Evolutionary conservation across 2,797 vertebrate genomes (phyloP).

Genomic region (Allobates femoralis): DNA sequence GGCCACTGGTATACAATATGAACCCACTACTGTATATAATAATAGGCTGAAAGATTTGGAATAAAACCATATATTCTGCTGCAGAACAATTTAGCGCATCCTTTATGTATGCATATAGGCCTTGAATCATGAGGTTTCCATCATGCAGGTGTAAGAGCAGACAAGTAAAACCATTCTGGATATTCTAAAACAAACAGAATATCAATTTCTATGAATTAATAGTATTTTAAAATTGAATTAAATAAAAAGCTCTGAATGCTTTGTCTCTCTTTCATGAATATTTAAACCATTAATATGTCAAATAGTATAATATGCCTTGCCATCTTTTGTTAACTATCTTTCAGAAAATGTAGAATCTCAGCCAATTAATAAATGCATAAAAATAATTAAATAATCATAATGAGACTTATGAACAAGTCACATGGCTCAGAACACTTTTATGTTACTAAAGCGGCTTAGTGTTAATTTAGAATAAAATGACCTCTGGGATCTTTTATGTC

Average conservation of each 20-base stretch:
- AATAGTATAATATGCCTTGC: constrained; percentile 23
- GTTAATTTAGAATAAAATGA: constrained; percentile 23
- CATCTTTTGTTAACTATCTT: constrained; percentile 36
- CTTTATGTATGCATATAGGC: neutral
- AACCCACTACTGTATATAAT: neutral
- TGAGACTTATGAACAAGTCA: constrained; percentile 42
- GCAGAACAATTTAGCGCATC: neutral
- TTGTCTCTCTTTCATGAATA: constrained; percentile 2
- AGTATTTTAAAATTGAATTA: neutral
- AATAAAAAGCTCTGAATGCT: neutral
- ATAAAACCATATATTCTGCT: neutral
- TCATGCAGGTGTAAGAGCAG: neutral
- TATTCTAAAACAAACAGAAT: neutral
- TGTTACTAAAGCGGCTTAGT: constrained; percentile 29
- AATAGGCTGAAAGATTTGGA: neutral
- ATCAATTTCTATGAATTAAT: neutral
- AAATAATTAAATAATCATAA: constrained; percentile 39
- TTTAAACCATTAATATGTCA: constrained; percentile 13
- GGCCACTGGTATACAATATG: neutral
- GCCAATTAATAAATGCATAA: constrained; percentile 39
- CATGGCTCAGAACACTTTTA: constrained; percentile 35
- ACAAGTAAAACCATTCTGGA: neutral
- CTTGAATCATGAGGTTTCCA: neutral
- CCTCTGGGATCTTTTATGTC: constrained; percentile 33
- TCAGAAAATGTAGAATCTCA: constrained; percentile 17